Evolutionary conservation across 2,113 vertebrate genomes (phyloP).

Genomic region (Camelus dromedarius): DNA sequence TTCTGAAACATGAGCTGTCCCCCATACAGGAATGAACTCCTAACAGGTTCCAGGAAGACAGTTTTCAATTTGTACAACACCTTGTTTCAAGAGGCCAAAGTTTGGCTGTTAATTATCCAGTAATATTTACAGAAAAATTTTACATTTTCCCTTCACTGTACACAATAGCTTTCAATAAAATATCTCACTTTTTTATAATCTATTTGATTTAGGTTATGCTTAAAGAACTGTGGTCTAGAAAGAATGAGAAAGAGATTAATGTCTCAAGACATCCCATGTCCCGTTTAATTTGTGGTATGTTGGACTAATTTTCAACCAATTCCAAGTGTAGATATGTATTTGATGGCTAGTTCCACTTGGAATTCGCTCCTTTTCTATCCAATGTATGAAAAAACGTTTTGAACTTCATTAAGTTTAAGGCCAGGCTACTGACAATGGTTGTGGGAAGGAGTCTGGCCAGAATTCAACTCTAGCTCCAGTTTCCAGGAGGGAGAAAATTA

Average conservation of each 20-base stretch:
- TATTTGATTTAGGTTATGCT: not conserved
- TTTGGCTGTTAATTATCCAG: not conserved
- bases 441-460: not conserved
- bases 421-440: not conserved
- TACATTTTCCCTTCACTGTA: not conserved
- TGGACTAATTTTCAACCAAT: not conserved
- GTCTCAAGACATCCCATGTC: not conserved
- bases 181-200: not conserved
- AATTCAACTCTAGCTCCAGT: not conserved
- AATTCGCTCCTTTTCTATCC: slow-evolving; percentile 37
- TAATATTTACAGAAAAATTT: not conserved
- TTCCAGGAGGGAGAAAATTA: not conserved
- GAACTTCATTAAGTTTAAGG: slow-evolving; percentile 36
- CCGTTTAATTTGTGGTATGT: not conserved
- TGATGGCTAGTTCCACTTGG: not conserved
- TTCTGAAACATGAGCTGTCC: not conserved
- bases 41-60: not conserved
- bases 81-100: not conserved
- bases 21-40: not conserved
- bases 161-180: not conserved
- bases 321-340: not conserved
- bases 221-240: not conserved
- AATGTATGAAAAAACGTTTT: not conserved
- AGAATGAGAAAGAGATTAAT: not conserved
- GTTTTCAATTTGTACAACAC: not conserved